Conservation (phyloP, 92 coral and sea anemone species). For the Heteractis magnifica region DNA sequence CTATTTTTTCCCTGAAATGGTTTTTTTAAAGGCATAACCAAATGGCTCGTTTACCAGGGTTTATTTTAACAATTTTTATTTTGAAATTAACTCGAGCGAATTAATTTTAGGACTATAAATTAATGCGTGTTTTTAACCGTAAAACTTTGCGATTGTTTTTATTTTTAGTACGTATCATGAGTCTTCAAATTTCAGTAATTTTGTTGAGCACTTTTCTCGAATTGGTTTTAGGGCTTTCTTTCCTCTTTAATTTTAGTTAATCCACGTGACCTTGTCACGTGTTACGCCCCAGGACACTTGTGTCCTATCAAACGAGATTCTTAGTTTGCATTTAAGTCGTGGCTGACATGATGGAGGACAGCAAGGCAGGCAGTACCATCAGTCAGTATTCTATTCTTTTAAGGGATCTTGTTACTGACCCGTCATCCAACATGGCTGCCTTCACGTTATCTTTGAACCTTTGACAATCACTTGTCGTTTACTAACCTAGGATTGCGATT, state of each 20-base stretch:
- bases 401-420: no score
- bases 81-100: background rate
- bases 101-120: background rate
- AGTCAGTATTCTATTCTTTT: no score
- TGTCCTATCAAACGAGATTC: background rate
- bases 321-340: background rate
- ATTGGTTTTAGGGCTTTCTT: background rate
- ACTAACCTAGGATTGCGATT: no score
- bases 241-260: background rate
- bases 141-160: background rate
- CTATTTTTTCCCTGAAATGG: background rate
- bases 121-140: background rate
- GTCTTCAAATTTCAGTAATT: background rate
- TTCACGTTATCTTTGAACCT: no score
- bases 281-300: background rate
- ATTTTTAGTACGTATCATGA: background rate
- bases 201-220: background rate
- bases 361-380: no score
- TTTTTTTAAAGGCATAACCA: background rate
- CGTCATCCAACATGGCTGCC: no score
- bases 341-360: background rate
- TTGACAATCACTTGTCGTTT: no score
- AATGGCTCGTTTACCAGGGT: background rate
- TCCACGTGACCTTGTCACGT: constrained; percentile 9
- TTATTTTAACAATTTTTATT: constrained; percentile 6